Conservation (phyloP, 2,113 vertebrate species). For the Chrysochloris asiatica region DNA sequence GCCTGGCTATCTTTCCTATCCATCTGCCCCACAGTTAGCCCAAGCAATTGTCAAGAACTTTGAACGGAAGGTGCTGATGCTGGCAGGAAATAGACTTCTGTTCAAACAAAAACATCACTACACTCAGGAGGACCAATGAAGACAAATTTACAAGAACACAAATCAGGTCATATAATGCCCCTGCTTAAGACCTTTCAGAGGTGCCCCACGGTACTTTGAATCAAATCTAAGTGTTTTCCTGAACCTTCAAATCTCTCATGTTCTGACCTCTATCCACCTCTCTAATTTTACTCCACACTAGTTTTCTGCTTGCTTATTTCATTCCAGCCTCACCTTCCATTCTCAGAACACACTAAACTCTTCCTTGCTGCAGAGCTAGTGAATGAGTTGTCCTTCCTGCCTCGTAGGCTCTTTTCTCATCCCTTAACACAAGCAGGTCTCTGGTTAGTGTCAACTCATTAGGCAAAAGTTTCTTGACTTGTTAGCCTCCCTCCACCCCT, state of each 20-base stretch:
- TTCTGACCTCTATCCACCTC: not conserved
- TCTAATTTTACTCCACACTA: not conserved
- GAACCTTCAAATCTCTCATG: not conserved
- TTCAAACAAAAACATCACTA: not conserved
- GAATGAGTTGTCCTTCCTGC: not conserved
- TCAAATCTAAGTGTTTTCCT: not conserved
- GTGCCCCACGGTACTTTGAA: not conserved
- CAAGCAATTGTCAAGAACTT: not conserved
- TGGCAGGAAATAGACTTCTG: not conserved
- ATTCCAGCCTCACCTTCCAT: not conserved
- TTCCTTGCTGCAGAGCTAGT: not conserved
- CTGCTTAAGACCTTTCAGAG: not conserved
- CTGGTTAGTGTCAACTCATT: not conserved
- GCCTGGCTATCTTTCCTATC: not conserved
- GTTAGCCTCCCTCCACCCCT: no score
- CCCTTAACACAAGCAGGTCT: not conserved
- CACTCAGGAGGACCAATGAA: conserved; percentile 24
- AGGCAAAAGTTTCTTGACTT: not conserved
- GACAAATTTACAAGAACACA: not conserved
- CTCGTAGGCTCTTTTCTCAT: not conserved
- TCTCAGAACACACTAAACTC: not conserved
- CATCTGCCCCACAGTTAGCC: not conserved
- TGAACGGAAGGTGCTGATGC: not conserved
- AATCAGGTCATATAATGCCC: not conserved
- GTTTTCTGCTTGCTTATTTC: not conserved